Base-by-base conservation (phyloP, 1,140 invertebrate species). In the Monochamus saltuarius region DNA sequence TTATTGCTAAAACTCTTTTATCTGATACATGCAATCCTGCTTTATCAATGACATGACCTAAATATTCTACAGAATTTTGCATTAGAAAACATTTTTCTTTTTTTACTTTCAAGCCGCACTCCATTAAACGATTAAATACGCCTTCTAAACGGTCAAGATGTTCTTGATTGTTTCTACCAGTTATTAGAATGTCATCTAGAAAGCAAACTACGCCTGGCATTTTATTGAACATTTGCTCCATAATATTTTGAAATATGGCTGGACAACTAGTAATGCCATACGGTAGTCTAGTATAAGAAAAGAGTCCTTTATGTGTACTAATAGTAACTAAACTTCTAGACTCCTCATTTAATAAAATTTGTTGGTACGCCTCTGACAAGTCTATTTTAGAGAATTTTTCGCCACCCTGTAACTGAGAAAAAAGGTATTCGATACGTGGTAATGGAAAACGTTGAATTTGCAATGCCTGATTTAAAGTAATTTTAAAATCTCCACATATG, bases 401-500 rank as follows among this genome's bases (percentile, higher is more conserved):
- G 8, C 52, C 62, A 0, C 43, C 54, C 38, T 57, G 40, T 78
- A 67, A 37, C n/a, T 43, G 50, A 43, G 42, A 35, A 53, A 67
- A 67, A 34, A 69, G 42, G 51, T 69, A 49, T 10, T 69, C 59
- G 16, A 67, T 62, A 37, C 35, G 50, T 13, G 53, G 62, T 16
- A 69, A 29, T 19, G 46, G 61, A 43, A 64, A 55, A 42, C 62
- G 58, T 43, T 62, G 37, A 36, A 47, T 54, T 57, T 49, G 37
- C 17, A 70, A 54, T 14, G 55, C 9, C n/a, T 58, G 60, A 64
- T 68, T 68, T 36, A 68, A 14, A 14, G 64, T 69, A 17, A 67
- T 45, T 45, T 62, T 67, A 47, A 67, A 79, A 65, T 79, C 76
- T 6, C 65, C 74, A 64, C 70, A 80, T 9, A 80, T 54, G n/a